Evolutionary conservation across 1,140 invertebrate species (phyloP), one percentile per base, ranked within the genome.

Genomic region (Zaprionus tsacasi): DNA sequence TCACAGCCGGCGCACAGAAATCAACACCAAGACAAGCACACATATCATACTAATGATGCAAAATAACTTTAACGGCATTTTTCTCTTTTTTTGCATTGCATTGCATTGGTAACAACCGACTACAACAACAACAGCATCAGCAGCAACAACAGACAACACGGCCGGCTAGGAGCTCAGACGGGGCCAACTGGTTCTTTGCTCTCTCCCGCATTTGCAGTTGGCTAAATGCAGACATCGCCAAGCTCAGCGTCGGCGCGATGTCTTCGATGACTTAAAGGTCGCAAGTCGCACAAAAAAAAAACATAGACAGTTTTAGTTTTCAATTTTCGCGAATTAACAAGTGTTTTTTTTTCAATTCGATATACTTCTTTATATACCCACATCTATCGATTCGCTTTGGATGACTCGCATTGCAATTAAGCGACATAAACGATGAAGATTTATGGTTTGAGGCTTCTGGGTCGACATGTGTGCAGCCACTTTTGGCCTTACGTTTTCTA

Each of bases 1-100:
- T 87, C 85, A 83, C 80, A 83, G 79, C 66, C 79, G 66, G 79
- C 68, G 69, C 59, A 82, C 69, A 74, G 72, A 88, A 80, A 87
- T 87, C 80, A 80, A 83, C 83, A 87, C 83, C 80, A 69, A 81
- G 79, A 88, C 83, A 67, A 35, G 35, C 68, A 54, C 79, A 83
- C 88, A 87, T 69, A 87, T 91, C 88, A 91, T 83, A 88, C 87
- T 91, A 91, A 91, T 91, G 87, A 91, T 91, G 87, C 88, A 80
- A 91, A 91, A 91, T 91, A 81, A 87, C 80, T 83, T 91, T 91
- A 91, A 91, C 87, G 87, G 87, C 82, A 50, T 70, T 61, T 86
- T 86, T 78, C 13, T 48, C 61, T 35, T 50, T 40, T 56, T 40
- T 55, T 64, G 48, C 60, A 64, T 56, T 61, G 57, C 81, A 77